These are phyloP conservation scores for Drosophila bocki DNA, from an alignment of 1,140 invertebrate genomes.

Conservation along the genomic window DNA sequence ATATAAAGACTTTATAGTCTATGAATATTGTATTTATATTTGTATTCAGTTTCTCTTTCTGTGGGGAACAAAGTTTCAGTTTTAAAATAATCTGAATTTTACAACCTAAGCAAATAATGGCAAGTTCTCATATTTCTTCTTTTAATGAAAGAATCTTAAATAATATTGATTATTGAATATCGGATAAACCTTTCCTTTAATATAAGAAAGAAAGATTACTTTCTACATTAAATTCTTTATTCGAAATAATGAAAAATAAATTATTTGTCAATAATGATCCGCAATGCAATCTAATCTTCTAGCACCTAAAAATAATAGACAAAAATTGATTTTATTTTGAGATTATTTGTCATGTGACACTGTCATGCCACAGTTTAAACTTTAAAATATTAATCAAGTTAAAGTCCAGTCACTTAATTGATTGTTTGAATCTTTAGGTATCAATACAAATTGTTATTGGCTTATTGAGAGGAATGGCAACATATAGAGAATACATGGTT, in stretches of 20 bases:
- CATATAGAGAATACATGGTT: neutral
- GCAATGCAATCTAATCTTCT: neutral
- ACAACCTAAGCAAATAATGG: too few species aligned
- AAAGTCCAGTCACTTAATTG: too few species aligned
- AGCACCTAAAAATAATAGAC: neutral
- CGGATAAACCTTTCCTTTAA: neutral
- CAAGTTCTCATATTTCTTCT: neutral
- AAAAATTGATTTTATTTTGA: neutral
- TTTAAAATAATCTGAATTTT: neutral
- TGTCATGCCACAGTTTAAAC: neutral
- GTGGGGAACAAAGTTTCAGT: neutral
- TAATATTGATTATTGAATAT: neutral
- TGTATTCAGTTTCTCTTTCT: neutral
- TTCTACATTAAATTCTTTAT: neutral
- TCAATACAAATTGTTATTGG: neutral
- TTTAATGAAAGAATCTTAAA: neutral
- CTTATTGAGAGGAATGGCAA: too few species aligned
- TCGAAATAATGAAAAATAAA: neutral
- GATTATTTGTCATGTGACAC: constrained; percentile 3
- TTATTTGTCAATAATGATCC: too few species aligned
- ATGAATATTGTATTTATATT: neutral
- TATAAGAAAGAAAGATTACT: neutral
- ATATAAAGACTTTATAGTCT: neutral
- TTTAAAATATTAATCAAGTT: neutral
- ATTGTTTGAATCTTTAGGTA: neutral